These are phyloP conservation scores for Zootermopsis nevadensis DNA, from an alignment of 2,888 invertebrate genomes.

Conservation along the genomic window DNA sequence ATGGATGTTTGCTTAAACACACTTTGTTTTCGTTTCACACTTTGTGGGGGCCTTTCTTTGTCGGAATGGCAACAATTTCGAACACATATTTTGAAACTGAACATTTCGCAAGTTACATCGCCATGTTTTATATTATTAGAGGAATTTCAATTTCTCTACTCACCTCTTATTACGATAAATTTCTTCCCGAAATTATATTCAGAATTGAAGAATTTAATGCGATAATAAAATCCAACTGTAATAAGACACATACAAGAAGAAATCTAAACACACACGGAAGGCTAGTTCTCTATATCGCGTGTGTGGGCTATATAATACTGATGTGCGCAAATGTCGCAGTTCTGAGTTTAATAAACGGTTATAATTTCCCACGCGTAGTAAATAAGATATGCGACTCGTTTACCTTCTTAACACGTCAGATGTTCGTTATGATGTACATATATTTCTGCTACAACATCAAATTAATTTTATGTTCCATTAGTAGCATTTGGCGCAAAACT, in stretches of 20 bases:
- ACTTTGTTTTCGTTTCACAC: background rate
- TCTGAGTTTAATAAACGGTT: background rate
- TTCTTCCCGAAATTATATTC: background rate
- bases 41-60: background rate
- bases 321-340: background rate
- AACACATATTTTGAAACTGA: background rate
- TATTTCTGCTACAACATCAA: background rate
- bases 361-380: background rate
- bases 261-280: background rate
- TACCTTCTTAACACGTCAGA: background rate
- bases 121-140: background rate
- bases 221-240: background rate
- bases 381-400: background rate
- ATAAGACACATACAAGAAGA: background rate
- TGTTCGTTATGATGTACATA: background rate
- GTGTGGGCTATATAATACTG: background rate
- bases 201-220: constrained; percentile 11
- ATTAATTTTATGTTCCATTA: background rate
- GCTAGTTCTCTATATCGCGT: background rate
- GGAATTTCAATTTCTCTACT: background rate
- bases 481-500: background rate
- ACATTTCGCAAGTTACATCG: background rate
- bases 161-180: background rate
- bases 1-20: background rate
- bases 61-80: background rate